These are phyloP conservation scores for Tamias sibiricus DNA, from an alignment of 2,113 vertebrate genomes.

Conservation along the genomic window DNA sequence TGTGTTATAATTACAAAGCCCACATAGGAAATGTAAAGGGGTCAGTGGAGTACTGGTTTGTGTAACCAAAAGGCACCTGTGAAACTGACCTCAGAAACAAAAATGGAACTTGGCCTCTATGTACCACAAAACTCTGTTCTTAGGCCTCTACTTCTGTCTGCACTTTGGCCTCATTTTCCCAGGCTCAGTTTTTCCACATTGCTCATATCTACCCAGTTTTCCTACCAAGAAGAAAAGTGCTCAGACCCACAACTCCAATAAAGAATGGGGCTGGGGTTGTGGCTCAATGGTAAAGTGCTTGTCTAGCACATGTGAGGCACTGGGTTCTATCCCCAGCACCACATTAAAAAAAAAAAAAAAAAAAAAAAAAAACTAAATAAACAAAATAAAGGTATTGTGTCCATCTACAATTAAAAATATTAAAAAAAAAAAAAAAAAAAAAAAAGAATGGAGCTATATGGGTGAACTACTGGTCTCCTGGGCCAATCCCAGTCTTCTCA, in stretches of 20 bases:
- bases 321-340: too few relatives aligned
- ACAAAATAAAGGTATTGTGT: too few relatives aligned
- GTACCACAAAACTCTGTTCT: background rate
- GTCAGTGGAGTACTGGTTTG: accelerated
- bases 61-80: background rate
- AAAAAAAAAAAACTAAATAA: too few relatives aligned
- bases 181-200: background rate
- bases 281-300: too few relatives aligned
- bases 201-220: background rate
- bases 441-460: background rate
- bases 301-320: too few relatives aligned
- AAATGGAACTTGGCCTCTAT: too few relatives aligned
- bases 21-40: background rate
- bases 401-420: too few relatives aligned
- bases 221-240: background rate
- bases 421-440: too few relatives aligned
- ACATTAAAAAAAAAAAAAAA: too few relatives aligned
- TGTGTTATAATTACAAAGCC: background rate
- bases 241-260: background rate
- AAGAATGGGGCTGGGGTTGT: background rate
- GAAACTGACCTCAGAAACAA: background rate
- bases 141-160: background rate
- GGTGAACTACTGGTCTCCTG: background rate
- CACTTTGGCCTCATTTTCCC: background rate
- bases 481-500: background rate